Conservation (phyloP, 1,140 invertebrate species). For the Papilio machaon region DNA sequence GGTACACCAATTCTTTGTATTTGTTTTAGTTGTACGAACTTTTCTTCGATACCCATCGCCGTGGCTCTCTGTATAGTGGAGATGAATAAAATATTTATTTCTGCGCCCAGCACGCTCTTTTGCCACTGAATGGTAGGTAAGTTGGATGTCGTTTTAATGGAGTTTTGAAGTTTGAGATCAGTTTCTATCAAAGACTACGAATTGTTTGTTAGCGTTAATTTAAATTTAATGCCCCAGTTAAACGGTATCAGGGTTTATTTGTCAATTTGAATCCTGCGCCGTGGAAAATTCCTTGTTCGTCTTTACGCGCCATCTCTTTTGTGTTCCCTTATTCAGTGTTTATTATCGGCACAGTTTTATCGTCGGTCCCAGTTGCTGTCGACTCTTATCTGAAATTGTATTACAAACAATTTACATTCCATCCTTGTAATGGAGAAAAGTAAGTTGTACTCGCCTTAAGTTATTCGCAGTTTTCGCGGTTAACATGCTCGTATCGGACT, state of each 20-base stretch:
- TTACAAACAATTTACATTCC: conserved; percentile 40
- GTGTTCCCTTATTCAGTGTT: conserved; percentile 44
- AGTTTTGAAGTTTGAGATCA: conserved; percentile 72
- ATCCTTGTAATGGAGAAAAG: conserved; percentile 35
- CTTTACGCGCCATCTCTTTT: conserved; percentile 48
- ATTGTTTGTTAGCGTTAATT: conserved; percentile 75
- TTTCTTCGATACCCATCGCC: conserved; percentile 74
- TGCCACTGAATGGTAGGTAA: conserved; percentile 65
- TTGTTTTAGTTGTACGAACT: conserved; percentile 75
- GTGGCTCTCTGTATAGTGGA: conserved; percentile 63
- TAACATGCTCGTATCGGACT: conserved; percentile 59
- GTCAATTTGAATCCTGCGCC: conserved; percentile 54
- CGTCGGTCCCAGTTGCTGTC: conserved; percentile 32
- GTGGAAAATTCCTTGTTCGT: conserved; percentile 43
- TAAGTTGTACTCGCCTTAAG: conserved; percentile 36
- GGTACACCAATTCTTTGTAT: conserved; percentile 76
- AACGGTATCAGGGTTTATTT: conserved; percentile 65
- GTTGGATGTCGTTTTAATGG: conserved; percentile 71
- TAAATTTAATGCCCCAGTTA: conserved; percentile 71
- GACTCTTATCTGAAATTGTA: conserved; percentile 40
- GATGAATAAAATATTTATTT: conserved; percentile 78
- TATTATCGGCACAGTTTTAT: conserved; percentile 40
- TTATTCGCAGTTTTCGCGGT: conserved; percentile 58
- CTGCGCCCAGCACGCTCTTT: conserved; percentile 59
- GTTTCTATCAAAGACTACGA: conserved; percentile 69